Conservation (phyloP, 2,797 vertebrate genomes). For the Potorous gilbertii region DNA sequence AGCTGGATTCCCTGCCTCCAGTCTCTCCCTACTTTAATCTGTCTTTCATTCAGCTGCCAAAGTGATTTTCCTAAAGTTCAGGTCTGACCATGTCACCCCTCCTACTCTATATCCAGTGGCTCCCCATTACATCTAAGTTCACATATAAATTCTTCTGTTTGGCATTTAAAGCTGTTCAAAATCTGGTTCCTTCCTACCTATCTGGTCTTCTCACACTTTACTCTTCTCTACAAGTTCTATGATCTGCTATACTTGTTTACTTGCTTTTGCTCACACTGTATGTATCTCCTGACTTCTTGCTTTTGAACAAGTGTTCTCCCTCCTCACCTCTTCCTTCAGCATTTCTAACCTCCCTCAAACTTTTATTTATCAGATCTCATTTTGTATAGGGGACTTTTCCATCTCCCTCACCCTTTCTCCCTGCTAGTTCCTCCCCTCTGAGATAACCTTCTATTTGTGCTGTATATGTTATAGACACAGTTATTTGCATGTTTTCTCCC, state of each 20-base stretch:
- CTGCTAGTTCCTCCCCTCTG: not conserved
- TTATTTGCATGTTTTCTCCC: not conserved
- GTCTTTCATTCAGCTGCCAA: not conserved
- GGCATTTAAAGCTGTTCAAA: not conserved
- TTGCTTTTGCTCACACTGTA: not conserved
- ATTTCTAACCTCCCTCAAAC: not conserved
- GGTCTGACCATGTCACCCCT: not conserved
- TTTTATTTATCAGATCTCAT: not conserved
- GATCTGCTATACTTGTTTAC: not conserved
- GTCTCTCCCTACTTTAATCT: not conserved
- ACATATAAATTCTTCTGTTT: not conserved
- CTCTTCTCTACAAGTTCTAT: not conserved
- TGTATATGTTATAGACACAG: not conserved
- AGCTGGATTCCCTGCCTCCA: not conserved
- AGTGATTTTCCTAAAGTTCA: not conserved
- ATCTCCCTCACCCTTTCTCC: not conserved
- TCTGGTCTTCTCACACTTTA: not conserved
- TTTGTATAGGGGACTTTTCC: not conserved
- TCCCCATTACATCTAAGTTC: not conserved
- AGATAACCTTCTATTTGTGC: not conserved
- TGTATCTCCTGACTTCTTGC: not conserved
- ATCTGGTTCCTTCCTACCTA: not conserved
- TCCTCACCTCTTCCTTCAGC: not conserved
- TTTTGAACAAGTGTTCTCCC: not conserved
- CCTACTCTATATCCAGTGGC: not conserved